These are phyloP conservation scores for Alca torda DNA, from an alignment of 2,797 vertebrate species.

Conservation along the genomic window DNA sequence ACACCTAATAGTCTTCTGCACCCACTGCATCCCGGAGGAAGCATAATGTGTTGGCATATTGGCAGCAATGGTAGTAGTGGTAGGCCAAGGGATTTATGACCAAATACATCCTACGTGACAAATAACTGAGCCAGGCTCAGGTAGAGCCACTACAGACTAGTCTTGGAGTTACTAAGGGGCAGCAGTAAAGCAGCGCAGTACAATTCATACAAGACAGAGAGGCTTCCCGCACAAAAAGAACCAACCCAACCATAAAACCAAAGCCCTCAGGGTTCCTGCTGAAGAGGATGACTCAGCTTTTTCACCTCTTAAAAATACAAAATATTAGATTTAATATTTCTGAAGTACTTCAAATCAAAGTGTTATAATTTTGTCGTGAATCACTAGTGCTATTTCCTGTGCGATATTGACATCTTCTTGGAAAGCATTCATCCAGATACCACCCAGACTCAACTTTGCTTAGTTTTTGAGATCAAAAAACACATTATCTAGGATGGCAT, in stretches of 20 bases:
- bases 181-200: background rate
- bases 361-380: background rate
- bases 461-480: background rate
- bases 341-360: background rate
- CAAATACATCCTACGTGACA: background rate
- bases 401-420: background rate
- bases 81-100: background rate
- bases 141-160: background rate
- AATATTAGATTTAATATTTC: background rate
- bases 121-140: background rate
- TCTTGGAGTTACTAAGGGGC: background rate
- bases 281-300: background rate
- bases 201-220: background rate
- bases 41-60: background rate
- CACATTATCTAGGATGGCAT: background rate
- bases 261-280: background rate
- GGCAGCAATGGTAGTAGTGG: background rate
- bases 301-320: background rate
- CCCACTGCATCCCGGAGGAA: background rate
- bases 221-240: background rate
- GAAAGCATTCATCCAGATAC: background rate
- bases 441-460: background rate
- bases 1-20: background rate
- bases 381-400: background rate
- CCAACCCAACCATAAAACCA: background rate